Percentiles rank a stretch among this genome's conserved stretches.
Evolutionary conservation across 2,113 vertebrate genomes (phyloP).

Genomic region (Peromyscus californicus): DNA sequence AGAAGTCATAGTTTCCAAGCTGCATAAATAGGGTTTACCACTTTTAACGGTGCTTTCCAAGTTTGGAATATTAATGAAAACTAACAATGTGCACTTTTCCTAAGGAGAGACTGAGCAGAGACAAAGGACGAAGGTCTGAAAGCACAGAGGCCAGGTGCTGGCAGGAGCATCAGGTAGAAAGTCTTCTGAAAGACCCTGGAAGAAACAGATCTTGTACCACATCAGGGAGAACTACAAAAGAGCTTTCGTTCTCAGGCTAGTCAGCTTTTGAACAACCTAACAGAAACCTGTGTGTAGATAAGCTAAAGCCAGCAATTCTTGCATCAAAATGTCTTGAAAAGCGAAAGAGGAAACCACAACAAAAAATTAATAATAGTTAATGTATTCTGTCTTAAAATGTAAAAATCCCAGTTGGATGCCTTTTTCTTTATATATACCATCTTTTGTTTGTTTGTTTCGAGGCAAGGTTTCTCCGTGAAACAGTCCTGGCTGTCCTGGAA

Average conservation of each 20-base stretch:
- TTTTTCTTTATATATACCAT: too few relatives aligned
- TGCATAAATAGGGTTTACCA: background rate
- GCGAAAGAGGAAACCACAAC: background rate
- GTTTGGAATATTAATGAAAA: slow-evolving; percentile 30
- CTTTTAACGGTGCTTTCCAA: slow-evolving; percentile 46
- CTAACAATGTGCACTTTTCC: background rate
- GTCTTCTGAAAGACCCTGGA: background rate
- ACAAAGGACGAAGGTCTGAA: background rate
- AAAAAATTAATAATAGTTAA: slow-evolving; percentile 30
- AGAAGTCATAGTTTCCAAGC: background rate
- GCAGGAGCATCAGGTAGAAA: background rate
- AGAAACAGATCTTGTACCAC: background rate
- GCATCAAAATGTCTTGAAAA: background rate
- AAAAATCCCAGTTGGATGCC: background rate
- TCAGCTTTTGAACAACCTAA: background rate
- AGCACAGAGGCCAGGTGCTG: background rate
- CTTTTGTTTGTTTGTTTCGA: too few relatives aligned
- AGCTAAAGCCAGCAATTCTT: background rate
- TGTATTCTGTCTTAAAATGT: background rate
- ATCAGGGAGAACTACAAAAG: background rate
- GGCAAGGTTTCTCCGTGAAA: too few relatives aligned
- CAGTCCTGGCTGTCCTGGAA: too few relatives aligned
- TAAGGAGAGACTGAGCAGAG: background rate
- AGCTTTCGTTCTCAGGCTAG: slow-evolving; percentile 44
- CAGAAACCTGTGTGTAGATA: background rate